phyloP scores from a whole-genome alignment of 2,888 invertebrate genomes.

The Iselma pallidipennis region DNA sequence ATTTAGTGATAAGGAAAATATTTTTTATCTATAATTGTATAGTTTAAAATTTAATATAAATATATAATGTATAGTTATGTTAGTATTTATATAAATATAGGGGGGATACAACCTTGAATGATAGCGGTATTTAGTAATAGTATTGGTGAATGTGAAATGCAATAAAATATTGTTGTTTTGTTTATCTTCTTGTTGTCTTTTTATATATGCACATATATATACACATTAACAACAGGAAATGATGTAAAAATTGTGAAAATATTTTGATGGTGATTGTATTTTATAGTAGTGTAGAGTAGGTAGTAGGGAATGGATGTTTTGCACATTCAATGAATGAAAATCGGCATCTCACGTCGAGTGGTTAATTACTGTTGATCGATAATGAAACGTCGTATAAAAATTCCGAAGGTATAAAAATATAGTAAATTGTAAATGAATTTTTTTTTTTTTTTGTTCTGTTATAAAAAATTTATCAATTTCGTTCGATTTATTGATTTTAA shows the following conservation, averaged over 20 bases:
- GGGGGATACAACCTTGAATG: background rate
- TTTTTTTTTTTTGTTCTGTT: no score
- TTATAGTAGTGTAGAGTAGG: background rate
- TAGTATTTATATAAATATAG: background rate
- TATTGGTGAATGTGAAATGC: background rate
- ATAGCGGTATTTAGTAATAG: background rate
- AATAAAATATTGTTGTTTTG: background rate
- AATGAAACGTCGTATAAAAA: background rate
- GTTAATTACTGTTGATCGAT: background rate
- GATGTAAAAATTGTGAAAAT: background rate
- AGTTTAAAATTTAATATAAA: background rate
- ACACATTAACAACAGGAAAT: background rate
- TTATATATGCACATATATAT: no score
- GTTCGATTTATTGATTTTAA: no score
- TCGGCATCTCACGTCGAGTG: constrained; percentile 3
- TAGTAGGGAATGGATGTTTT: background rate
- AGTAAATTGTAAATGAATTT: no score
- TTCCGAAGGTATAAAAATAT: background rate
- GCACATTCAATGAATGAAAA: background rate
- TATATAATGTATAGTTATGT: no score
- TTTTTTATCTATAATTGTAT: background rate
- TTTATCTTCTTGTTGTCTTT: background rate
- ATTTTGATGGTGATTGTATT: background rate
- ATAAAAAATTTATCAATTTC: no score
- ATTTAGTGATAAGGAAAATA: no score